phyloP scores from a whole-genome alignment of 2,113 vertebrate genomes.

The Salminus brasiliensis region DNA sequence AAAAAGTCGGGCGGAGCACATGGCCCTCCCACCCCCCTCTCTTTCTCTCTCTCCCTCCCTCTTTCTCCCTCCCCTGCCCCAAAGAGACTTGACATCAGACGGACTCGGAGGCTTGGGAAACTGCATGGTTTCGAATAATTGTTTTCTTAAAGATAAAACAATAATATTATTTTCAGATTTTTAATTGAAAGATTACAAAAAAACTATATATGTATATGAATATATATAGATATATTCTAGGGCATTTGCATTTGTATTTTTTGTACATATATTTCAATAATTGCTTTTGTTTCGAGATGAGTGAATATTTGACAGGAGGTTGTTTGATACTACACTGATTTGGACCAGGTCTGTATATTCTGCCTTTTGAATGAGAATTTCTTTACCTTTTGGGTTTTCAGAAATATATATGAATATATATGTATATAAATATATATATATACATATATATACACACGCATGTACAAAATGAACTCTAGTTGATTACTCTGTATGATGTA shows the following conservation, averaged over 20 bases:
- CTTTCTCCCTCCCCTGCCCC: conserved; percentile 52
- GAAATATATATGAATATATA: conserved; percentile 67
- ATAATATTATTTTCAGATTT: conserved; percentile 74
- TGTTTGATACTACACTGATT: conserved; percentile 75
- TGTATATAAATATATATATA: conserved; percentile 15
- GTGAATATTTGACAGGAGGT: conserved; percentile 70
- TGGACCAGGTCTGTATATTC: conserved; percentile 84
- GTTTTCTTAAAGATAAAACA: conserved; percentile 72
- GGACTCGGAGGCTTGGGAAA: conserved; percentile 59
- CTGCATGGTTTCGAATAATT: conserved; percentile 69
- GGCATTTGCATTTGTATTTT: conserved; percentile 81
- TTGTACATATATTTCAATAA: conserved; percentile 78
- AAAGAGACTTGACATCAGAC: conserved; percentile 42
- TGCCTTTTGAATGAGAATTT: conserved; percentile 86
- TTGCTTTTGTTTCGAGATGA: conserved; percentile 69
- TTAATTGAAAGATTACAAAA: conserved; percentile 72
- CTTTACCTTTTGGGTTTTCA: conserved; percentile 77
- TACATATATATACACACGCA: conserved; percentile 78
- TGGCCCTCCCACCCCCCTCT: conserved; percentile 50
- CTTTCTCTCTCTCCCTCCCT: conserved; percentile 47
- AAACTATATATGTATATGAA: conserved; percentile 54
- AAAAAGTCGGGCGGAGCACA: conserved; percentile 58
- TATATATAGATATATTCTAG: conserved; percentile 66
- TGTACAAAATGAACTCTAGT: conserved; percentile 86
- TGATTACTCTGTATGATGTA: conserved; percentile 85